Percentiles rank a stretch among this genome's conserved stretches.
Evolutionary conservation across 2,113 vertebrate genomes (phyloP).

Genomic region (Actenoides lindsayi): DNA sequence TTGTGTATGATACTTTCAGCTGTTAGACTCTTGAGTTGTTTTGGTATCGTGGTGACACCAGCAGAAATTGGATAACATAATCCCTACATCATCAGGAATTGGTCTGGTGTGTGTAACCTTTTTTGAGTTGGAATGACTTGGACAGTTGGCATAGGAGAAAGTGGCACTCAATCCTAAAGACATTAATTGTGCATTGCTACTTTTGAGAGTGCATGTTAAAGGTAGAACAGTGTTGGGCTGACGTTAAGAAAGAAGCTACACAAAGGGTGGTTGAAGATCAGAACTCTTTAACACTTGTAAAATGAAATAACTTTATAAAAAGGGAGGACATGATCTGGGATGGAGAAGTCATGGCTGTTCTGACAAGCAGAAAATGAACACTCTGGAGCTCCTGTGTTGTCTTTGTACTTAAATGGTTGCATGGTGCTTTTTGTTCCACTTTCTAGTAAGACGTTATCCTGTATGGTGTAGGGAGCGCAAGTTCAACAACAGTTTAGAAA

Average conservation of each 20-base stretch:
- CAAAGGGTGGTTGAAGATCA: neutral
- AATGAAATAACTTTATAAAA: neutral
- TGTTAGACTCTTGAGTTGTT: constrained; percentile 37
- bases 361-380: neutral
- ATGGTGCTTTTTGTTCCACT: neutral
- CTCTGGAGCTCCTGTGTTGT: neutral
- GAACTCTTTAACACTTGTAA: neutral
- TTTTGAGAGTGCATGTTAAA: neutral
- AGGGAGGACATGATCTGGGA: neutral
- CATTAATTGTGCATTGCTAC: neutral
- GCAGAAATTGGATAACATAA: constrained; percentile 40
- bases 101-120: neutral
- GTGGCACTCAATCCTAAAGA: neutral
- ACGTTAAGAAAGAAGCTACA: neutral
- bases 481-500: neutral
- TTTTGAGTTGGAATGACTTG: neutral
- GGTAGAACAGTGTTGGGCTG: neutral
- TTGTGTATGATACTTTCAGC: constrained; percentile 9
- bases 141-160: neutral
- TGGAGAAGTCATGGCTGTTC: neutral
- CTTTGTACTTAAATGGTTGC: neutral
- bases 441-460: neutral
- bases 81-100: neutral
- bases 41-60: constrained; percentile 14
- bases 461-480: neutral